Evolutionary conservation across 2,113 vertebrate species (phyloP).

Genomic region (Elachura formosa): DNA sequence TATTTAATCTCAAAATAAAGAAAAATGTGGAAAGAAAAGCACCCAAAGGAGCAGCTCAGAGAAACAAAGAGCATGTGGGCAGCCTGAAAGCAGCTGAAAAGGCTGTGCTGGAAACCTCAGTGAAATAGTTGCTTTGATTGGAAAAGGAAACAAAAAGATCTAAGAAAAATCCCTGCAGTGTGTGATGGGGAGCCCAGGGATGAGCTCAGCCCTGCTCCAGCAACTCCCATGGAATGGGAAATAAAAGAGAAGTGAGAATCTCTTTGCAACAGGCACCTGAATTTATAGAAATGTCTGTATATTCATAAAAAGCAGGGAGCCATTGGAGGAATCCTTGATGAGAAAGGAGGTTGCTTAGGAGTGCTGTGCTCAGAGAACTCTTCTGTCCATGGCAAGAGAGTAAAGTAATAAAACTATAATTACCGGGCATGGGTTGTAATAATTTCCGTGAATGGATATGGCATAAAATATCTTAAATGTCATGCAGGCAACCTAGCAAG

Average conservation of each 20-base stretch:
- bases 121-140: neutral
- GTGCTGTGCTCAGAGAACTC: neutral
- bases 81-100: neutral
- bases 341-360: neutral
- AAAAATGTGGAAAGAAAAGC: neutral
- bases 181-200: neutral
- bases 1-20: neutral
- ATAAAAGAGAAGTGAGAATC: neutral
- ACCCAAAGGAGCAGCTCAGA: neutral
- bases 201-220: neutral
- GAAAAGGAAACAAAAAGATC: conserved; percentile 3
- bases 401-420: neutral
- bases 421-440: neutral
- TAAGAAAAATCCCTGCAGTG: conserved; percentile 7
- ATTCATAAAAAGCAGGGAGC: neutral
- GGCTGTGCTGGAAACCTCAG: neutral
- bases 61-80: neutral
- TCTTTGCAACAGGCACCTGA: neutral
- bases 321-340: too few relatives aligned
- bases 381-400: neutral
- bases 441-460: neutral
- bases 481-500: neutral
- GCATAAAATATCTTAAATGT: fast-evolving
- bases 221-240: neutral
- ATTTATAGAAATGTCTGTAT: neutral